Percentiles rank a stretch among this genome's conserved stretches.
These are phyloP conservation scores for Tetranychus piercei DNA, from an alignment of 2,888 invertebrate genomes.

Conservation along the genomic window DNA sequence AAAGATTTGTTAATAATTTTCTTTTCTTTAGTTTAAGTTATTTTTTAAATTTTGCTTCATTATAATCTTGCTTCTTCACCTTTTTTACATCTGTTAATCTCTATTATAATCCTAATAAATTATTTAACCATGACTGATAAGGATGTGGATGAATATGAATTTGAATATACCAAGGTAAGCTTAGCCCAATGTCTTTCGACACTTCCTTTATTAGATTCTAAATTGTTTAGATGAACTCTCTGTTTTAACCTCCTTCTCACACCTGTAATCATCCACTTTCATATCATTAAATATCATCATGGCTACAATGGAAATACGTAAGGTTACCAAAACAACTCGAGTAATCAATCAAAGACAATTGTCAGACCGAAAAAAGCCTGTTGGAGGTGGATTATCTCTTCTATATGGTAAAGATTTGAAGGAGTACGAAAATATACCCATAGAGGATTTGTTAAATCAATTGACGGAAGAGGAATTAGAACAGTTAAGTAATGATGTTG, in stretches of 20 bases:
- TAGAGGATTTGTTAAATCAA: constrained; percentile 80
- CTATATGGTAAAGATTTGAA: constrained; percentile 72
- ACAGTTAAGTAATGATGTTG: constrained; percentile 92
- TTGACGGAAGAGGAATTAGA: constrained; percentile 87
- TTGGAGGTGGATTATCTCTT: constrained; percentile 24
- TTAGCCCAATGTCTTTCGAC: neutral
- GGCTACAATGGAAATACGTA: neutral
- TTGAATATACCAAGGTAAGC: constrained; percentile 24
- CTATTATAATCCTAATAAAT: neutral
- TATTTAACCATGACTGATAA: constrained; percentile 6
- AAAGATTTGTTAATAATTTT: no score
- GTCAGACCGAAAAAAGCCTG: constrained; percentile 2
- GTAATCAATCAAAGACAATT: constrained; percentile 18
- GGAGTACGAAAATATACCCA: constrained; percentile 81
- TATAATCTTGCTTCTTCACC: no score
- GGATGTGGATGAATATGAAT: constrained; percentile 22
- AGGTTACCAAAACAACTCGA: constrained; percentile 21
- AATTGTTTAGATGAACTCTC: neutral
- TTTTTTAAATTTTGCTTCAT: no score
- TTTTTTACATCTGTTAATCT: no score
- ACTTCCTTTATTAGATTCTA: neutral
- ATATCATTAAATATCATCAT: neutral
- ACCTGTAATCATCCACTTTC: neutral
- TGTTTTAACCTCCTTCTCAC: neutral
- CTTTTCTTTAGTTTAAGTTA: no score